Evolutionary conservation across 37 sponge, comb jelly and placozoan genomes (phyloP).

Genomic region (Beroe ovata): DNA sequence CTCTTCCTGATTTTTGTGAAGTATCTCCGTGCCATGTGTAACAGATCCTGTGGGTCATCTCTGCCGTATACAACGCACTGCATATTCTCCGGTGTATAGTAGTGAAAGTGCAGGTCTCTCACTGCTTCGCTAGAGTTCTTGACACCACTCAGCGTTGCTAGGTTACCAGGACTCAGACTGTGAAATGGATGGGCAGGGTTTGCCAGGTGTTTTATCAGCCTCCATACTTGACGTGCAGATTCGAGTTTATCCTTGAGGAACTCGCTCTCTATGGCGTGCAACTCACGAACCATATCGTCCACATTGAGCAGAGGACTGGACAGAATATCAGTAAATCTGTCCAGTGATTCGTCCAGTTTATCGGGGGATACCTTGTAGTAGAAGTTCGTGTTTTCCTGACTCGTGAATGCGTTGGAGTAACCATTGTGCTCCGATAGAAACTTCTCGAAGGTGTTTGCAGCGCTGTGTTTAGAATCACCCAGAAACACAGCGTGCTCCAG

Average conservation of each 20-base stretch:
- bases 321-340: constrained; percentile 59
- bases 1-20: constrained; percentile 12
- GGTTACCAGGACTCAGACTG: constrained; percentile 42
- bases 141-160: not conserved
- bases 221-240: constrained; percentile 60
- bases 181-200: constrained; percentile 35
- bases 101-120: constrained; percentile 14
- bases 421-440: constrained; percentile 75
- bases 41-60: constrained; percentile 19
- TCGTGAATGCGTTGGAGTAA: constrained; percentile 88
- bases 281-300: constrained; percentile 11
- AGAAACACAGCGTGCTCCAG: constrained; percentile 58
- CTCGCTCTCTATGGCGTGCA: constrained; percentile 61
- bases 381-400: constrained; percentile 88
- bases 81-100: constrained; percentile 34
- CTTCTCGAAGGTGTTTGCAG: constrained; percentile 33
- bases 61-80: constrained; percentile 53
- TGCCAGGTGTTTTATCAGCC: constrained; percentile 23
- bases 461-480: constrained; percentile 19
- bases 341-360: constrained; percentile 76
- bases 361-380: constrained; percentile 74
- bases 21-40: not conserved
- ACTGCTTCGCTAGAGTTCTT: not conserved
- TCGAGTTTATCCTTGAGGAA: constrained; percentile 57
- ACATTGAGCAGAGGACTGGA: not conserved